These are phyloP conservation scores for Anadara kagoshimensis DNA, from an alignment of 1,140 invertebrate species.

Conservation along the genomic window DNA sequence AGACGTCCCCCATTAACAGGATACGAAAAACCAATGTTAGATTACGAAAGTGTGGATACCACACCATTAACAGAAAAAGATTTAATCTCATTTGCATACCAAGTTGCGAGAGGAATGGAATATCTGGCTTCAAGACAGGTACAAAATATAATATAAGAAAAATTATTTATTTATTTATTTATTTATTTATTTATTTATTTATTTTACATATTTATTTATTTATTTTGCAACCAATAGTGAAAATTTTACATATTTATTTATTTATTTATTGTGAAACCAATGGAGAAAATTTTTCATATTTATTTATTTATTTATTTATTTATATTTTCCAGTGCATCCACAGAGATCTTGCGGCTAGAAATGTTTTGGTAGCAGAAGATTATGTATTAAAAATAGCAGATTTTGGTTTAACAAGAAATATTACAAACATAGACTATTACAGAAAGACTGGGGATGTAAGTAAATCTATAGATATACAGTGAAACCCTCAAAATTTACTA, in stretches of 20 bases:
- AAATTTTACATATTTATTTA: no score
- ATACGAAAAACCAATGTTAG: conserved; percentile 61
- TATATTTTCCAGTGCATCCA: conserved; percentile 92
- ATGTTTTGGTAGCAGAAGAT: conserved; percentile 95
- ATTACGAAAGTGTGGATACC: conserved; percentile 73
- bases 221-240: no score
- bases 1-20: conserved; percentile 59
- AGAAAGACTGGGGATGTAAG: conserved; percentile 95
- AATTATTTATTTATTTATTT: no score
- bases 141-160: conserved; percentile 47
- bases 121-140: conserved; percentile 94
- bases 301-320: conserved; percentile 4
- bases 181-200: no score
- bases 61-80: conserved; percentile 93
- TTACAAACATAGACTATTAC: conserved; percentile 96
- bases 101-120: conserved; percentile 98
- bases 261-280: no score
- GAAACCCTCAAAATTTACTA: not conserved
- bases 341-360: conserved; percentile 96
- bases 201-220: no score
- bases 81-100: conserved; percentile 95
- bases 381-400: conserved; percentile 94
- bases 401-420: conserved; percentile 96
- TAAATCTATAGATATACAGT: conserved; percentile 29
- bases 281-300: no score